Evolutionary conservation across 2,888 invertebrate genomes (phyloP).

Genomic region (Rhodophaea formosa): DNA sequence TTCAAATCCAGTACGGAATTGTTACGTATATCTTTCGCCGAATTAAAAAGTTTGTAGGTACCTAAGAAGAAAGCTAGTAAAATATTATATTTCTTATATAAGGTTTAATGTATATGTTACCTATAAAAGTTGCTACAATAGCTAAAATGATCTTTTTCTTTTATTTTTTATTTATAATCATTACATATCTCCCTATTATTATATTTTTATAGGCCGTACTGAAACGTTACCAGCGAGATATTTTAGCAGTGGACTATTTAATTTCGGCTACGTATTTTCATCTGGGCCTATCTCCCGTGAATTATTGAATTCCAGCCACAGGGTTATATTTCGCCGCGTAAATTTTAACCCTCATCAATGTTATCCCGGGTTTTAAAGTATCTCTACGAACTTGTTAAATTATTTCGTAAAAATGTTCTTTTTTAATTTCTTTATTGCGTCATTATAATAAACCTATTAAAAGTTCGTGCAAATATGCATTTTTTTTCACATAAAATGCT

Average conservation of each 20-base stretch:
- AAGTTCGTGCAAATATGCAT: too few species aligned
- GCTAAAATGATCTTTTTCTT: too few species aligned
- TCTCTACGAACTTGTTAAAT: slow-evolving; percentile 12
- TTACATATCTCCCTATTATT: too few species aligned
- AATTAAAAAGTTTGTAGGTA: too few species aligned
- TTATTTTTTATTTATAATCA: too few species aligned
- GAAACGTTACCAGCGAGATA: neutral
- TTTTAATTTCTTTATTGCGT: neutral
- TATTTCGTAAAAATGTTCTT: slow-evolving; percentile 6
- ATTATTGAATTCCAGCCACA: slow-evolving; percentile 33
- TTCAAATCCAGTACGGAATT: neutral
- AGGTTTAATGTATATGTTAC: too few species aligned
- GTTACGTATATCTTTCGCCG: too few species aligned
- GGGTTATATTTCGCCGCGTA: slow-evolving; percentile 32
- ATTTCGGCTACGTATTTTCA: slow-evolving; percentile 24
- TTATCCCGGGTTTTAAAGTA: slow-evolving; percentile 22
- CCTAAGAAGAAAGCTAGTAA: too few species aligned
- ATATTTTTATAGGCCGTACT: neutral
- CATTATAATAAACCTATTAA: too few species aligned
- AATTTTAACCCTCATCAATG: slow-evolving; percentile 27
- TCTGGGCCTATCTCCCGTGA: slow-evolving; percentile 27
- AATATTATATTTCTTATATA: too few species aligned
- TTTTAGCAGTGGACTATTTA: slow-evolving; percentile 8
- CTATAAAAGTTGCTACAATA: too few species aligned
- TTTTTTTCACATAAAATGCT: too few species aligned